phyloP scores from a whole-genome alignment of 2,888 invertebrate species.

The Lasioglossum figueresi region DNA sequence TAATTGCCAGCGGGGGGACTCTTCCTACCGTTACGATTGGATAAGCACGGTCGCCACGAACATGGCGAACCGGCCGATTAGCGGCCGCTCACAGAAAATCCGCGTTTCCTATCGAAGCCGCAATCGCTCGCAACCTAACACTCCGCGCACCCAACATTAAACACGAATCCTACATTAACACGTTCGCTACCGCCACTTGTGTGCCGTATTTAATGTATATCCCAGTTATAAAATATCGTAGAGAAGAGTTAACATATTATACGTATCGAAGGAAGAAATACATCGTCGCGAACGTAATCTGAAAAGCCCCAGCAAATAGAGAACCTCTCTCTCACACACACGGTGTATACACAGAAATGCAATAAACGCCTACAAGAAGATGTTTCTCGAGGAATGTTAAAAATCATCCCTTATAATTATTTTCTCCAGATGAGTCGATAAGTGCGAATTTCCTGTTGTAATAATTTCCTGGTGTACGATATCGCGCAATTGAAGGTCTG shows the following conservation, averaged over 20 bases:
- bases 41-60: slow-evolving; percentile 52
- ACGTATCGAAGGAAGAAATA: too few species aligned
- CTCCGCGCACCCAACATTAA: background rate
- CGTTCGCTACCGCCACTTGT: too few species aligned
- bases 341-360: background rate
- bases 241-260: too few species aligned
- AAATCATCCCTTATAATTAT: slow-evolving; percentile 28
- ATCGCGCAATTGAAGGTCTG: slow-evolving; percentile 41
- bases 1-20: slow-evolving; percentile 61
- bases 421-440: slow-evolving; percentile 38
- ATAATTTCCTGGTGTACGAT: slow-evolving; percentile 15
- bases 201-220: too few species aligned
- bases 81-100: slow-evolving; percentile 57
- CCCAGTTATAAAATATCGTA: too few species aligned
- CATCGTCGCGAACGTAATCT: background rate
- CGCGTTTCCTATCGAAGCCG: slow-evolving; percentile 20
- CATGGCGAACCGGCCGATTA: slow-evolving; percentile 55
- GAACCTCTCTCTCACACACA: background rate
- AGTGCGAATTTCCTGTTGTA: slow-evolving; percentile 17
- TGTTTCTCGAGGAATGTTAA: background rate
- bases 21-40: slow-evolving; percentile 59
- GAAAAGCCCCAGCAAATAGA: background rate
- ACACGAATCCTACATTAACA: too few species aligned
- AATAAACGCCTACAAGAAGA: background rate
- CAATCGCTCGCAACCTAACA: background rate